phyloP scores from a whole-genome alignment of 2,113 vertebrate species.

The Sciurus niger region DNA sequence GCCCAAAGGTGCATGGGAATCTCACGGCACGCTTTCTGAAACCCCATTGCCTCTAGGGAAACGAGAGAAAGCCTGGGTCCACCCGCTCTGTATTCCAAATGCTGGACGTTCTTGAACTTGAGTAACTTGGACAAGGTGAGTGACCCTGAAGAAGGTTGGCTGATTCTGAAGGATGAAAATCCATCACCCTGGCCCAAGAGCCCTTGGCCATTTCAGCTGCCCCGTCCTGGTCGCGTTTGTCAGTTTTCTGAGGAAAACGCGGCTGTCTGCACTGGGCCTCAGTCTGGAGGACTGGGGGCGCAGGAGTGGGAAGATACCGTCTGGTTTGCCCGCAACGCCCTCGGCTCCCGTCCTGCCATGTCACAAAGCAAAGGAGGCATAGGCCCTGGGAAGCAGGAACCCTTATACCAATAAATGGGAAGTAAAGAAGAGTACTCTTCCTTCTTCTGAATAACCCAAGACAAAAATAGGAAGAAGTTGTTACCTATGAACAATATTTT shows the following conservation, averaged over 20 bases:
- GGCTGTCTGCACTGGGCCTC: conserved; percentile 51
- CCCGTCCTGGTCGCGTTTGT: conserved; percentile 72
- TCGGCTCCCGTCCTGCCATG: conserved; percentile 2
- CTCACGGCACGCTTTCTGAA: conserved; percentile 72
- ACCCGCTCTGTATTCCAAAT: conserved; percentile 81
- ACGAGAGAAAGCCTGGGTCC: conserved; percentile 54
- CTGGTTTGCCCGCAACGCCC: conserved; percentile 73
- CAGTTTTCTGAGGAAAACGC: conserved; percentile 79
- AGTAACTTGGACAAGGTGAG: conserved; percentile 66
- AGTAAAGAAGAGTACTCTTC: not conserved
- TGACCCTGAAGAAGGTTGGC: conserved; percentile 83
- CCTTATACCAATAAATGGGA: not conserved
- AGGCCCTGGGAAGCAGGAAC: conserved; percentile 5
- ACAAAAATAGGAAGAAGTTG: not conserved
- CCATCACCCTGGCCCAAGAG: conserved; percentile 71
- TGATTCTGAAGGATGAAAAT: conserved; percentile 79
- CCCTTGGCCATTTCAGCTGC: conserved; percentile 73
- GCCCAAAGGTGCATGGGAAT: conserved; percentile 71
- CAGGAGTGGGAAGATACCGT: not conserved
- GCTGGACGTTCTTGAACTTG: conserved; percentile 80
- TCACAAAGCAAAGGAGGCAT: not conserved
- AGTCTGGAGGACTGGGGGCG: conserved; percentile 53
- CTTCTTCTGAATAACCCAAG: conserved; percentile 17
- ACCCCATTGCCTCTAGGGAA: conserved; percentile 64
- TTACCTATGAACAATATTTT: not conserved